Conservation (phyloP, 2,797 vertebrate genomes). For the Lagorchestes hirsutus region DNA sequence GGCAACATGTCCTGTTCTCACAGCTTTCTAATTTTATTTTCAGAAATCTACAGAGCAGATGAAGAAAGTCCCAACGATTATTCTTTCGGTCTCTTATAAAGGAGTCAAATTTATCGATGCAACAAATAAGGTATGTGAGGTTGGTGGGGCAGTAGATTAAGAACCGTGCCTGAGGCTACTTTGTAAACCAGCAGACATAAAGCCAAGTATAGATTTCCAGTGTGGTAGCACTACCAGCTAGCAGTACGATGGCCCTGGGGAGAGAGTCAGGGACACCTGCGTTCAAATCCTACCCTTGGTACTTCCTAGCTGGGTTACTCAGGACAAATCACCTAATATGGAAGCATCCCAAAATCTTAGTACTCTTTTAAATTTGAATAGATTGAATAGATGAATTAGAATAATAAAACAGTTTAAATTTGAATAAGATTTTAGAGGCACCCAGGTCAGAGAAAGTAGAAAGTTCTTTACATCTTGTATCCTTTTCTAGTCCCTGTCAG, state of each 20-base stretch:
- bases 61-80: constrained; percentile 99
- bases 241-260: background rate
- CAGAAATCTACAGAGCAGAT: constrained; percentile 99
- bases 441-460: background rate
- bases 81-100: constrained; percentile 98
- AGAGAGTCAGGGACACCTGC: background rate
- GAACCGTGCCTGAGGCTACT: background rate
- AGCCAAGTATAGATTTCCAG: background rate
- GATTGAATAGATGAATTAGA: background rate
- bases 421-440: background rate
- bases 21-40: constrained; percentile 81
- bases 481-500: background rate
- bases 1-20: constrained; percentile 69
- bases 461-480: background rate
- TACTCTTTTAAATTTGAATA: background rate
- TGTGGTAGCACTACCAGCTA: background rate
- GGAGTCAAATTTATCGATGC: constrained; percentile 99
- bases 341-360: background rate
- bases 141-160: background rate
- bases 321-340: background rate
- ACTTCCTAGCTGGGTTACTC: background rate
- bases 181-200: background rate
- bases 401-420: background rate
- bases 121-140: constrained; percentile 94
- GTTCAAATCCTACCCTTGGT: background rate